phyloP scores from a whole-genome alignment of 2,797 vertebrate genomes.

The Leptoclinus maculatus region DNA sequence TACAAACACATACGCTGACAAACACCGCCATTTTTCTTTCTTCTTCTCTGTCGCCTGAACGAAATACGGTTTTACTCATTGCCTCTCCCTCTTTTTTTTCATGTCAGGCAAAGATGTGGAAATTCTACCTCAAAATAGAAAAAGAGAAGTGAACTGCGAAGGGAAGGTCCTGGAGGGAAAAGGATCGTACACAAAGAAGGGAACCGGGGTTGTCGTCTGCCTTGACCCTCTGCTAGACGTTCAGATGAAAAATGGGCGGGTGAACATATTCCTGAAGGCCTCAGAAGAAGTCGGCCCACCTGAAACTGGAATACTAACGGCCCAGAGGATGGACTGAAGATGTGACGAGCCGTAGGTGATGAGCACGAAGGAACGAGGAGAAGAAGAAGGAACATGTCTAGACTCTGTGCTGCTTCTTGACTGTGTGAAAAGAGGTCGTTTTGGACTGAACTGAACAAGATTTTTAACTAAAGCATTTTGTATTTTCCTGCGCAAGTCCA shows the following conservation, averaged over 20 bases:
- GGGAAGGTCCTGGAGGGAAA: conserved; percentile 66
- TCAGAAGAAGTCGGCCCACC: conserved; percentile 47
- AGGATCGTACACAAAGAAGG: conserved; percentile 70
- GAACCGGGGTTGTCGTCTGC: conserved; percentile 52
- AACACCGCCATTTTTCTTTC: neutral
- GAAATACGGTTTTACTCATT: conserved; percentile 36
- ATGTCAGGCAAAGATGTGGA: conserved; percentile 77
- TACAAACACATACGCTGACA: conserved; percentile 2
- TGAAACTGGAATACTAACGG: conserved; percentile 70
- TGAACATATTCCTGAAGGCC: conserved; percentile 56
- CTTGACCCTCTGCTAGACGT: conserved; percentile 40
- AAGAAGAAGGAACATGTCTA: conserved; percentile 47
- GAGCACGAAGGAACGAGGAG: conserved; percentile 38
- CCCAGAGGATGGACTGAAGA: conserved; percentile 56
- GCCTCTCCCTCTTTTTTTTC: conserved; percentile 1
- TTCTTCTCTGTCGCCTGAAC: neutral
- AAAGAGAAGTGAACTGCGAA: conserved; percentile 69
- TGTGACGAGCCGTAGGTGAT: conserved; percentile 43
- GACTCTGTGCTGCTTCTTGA: conserved; percentile 75
- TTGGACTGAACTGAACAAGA: conserved; percentile 62
- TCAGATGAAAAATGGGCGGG: conserved; percentile 51
- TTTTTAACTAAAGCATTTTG: conserved; percentile 69
- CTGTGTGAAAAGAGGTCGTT: conserved; percentile 59
- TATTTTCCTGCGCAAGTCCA: conserved; percentile 77
- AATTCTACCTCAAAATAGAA: conserved; percentile 87